Percentiles rank a stretch among this genome's conserved stretches.
These are phyloP conservation scores for Chiridota heheva DNA, from an alignment of 35 echinoderm and acorn worm genomes.

Conservation along the genomic window DNA sequence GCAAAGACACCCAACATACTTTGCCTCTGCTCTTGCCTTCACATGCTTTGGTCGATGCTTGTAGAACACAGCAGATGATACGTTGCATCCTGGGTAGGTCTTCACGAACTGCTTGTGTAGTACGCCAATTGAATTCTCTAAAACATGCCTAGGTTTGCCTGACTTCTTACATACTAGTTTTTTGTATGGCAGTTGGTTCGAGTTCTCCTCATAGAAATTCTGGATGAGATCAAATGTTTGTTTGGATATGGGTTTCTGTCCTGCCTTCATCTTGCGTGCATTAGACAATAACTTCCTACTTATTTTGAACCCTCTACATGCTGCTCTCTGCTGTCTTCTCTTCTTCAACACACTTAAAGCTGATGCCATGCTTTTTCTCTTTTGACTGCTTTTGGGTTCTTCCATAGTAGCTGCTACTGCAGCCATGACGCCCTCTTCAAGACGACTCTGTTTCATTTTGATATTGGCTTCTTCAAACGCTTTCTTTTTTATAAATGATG, in stretches of 20 bases:
- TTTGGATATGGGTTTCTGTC: neutral
- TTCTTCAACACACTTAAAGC: neutral
- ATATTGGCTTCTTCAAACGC: neutral
- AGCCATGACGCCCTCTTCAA: constrained; percentile 33
- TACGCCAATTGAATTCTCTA: constrained; percentile 11
- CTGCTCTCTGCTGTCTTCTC: neutral
- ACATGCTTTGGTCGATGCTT: constrained; percentile 27
- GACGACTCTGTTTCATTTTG: neutral
- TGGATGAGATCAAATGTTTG: constrained; percentile 1
- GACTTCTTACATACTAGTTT: constrained; percentile 22
- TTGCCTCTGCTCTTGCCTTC: constrained; percentile 12
- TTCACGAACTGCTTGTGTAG: constrained; percentile 29
- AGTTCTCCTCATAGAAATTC: constrained; percentile 41
- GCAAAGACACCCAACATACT: constrained; percentile 46
- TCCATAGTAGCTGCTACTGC: neutral
- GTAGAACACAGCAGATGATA: constrained; percentile 9
- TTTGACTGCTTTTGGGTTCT: constrained; percentile 31
- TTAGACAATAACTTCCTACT: constrained; percentile 18
- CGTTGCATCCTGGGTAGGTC: neutral
- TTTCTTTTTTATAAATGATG: neutral
- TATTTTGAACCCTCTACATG: constrained; percentile 4
- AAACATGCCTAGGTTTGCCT: constrained; percentile 30
- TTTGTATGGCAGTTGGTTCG: constrained; percentile 41
- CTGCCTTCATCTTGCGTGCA: neutral
- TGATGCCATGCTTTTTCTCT: constrained; percentile 30